Evolutionary conservation across 2,797 vertebrate species (phyloP).

Genomic region (Anniella stebbinsi): DNA sequence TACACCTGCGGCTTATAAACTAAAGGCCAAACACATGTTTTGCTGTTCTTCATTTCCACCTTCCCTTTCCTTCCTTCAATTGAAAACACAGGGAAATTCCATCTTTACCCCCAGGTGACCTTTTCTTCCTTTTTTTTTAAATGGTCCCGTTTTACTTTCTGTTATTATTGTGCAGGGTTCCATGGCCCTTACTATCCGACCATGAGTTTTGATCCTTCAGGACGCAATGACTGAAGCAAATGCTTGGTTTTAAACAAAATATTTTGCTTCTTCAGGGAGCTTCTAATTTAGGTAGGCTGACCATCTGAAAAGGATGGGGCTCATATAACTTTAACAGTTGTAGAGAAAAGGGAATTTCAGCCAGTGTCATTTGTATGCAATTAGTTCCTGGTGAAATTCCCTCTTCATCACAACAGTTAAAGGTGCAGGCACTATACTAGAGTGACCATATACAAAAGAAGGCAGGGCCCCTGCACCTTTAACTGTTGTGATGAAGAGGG

Average conservation of each 20-base stretch:
- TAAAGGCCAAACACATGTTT: not conserved
- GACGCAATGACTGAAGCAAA: not conserved
- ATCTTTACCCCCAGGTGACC: not conserved
- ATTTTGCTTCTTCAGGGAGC: not conserved
- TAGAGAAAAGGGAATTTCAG: too few relatives aligned
- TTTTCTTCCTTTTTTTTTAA: not conserved
- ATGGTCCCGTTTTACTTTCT: constrained; percentile 15
- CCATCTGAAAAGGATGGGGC: too few relatives aligned
- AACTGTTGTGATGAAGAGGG: too few relatives aligned
- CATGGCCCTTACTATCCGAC: not conserved
- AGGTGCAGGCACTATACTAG: too few relatives aligned
- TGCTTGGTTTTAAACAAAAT: not conserved
- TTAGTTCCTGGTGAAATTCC: too few relatives aligned
- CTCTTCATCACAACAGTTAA: too few relatives aligned
- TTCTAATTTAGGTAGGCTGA: too few relatives aligned
- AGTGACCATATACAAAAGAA: too few relatives aligned
- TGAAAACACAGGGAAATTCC: constrained; percentile 36
- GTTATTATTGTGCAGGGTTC: not conserved
- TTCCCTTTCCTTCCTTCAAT: not conserved
- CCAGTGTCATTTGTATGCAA: too few relatives aligned
- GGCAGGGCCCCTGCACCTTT: too few relatives aligned
- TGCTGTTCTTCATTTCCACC: constrained; percentile 2
- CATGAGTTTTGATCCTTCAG: not conserved
- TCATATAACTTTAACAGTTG: too few relatives aligned
- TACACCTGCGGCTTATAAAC: not conserved